phyloP scores from a whole-genome alignment of 2,888 invertebrate genomes.

The Suillia variegata region DNA sequence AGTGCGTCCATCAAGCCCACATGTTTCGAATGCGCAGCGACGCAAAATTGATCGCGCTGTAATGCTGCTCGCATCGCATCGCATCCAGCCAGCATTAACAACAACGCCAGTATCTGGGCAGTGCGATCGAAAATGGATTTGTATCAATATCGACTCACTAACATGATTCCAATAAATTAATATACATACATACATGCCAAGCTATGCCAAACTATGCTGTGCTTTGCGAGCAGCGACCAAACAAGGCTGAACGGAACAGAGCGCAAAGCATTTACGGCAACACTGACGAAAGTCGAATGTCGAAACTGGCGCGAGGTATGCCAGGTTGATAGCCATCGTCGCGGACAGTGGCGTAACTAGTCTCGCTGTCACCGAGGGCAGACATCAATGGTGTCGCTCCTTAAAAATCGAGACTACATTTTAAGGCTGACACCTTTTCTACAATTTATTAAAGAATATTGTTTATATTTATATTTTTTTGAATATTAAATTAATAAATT shows the following conservation, averaged over 20 bases:
- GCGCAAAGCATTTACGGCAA: constrained; percentile 21
- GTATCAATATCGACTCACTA: constrained; percentile 61
- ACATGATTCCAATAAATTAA: constrained; percentile 62
- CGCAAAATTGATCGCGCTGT: constrained; percentile 27
- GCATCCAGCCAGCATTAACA: too few relatives aligned
- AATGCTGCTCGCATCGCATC: constrained; percentile 10
- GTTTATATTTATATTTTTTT: too few relatives aligned
- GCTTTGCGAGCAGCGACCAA: too few relatives aligned
- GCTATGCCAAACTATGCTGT: too few relatives aligned
- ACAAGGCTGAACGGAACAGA: constrained; percentile 5
- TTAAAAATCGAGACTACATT: too few relatives aligned
- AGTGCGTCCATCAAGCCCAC: constrained; percentile 29
- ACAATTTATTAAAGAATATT: too few relatives aligned
- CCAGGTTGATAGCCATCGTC: background rate
- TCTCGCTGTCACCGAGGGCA: too few relatives aligned
- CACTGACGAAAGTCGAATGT: background rate
- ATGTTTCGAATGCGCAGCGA: constrained; percentile 30
- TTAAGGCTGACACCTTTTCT: too few relatives aligned
- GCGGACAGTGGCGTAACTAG: constrained; percentile 1
- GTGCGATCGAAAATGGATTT: constrained; percentile 59
- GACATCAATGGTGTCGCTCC: too few relatives aligned
- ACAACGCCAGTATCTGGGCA: constrained; percentile 44
- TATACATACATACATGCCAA: constrained; percentile 54
- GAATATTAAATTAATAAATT: too few relatives aligned
- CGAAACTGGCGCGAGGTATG: background rate